Percentiles rank a stretch among this genome's conserved stretches.
Evolutionary conservation across 2,113 vertebrate species (phyloP).

Genomic region (Peucedramus taeniatus): DNA sequence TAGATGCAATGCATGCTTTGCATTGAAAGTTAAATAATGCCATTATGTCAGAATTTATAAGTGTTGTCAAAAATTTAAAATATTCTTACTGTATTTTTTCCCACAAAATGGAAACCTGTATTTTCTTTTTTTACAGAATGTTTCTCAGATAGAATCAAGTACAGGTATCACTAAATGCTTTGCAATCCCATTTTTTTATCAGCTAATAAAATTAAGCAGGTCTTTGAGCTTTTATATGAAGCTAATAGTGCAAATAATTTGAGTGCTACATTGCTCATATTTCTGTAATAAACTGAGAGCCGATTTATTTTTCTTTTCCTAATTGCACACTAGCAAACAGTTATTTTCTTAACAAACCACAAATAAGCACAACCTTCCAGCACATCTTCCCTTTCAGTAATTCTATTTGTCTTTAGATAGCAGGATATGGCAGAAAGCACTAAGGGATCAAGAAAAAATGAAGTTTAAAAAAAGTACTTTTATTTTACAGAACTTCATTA

Average conservation of each 20-base stretch:
- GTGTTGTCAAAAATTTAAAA: not conserved
- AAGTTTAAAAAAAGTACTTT: accelerated
- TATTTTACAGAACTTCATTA: not conserved
- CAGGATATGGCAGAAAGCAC: not conserved
- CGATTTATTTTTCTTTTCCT: not conserved
- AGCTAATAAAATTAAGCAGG: not conserved
- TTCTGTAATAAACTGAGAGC: not conserved
- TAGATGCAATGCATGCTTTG: not conserved
- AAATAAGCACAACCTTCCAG: not conserved
- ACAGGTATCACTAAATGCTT: not conserved
- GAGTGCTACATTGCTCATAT: not conserved
- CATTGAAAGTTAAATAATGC: not conserved
- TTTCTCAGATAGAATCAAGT: not conserved
- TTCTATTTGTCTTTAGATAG: not conserved
- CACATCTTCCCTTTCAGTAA: not conserved
- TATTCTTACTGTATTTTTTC: not conserved
- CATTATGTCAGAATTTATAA: not conserved
- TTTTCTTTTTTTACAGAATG: not conserved
- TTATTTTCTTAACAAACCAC: not conserved
- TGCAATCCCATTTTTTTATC: not conserved
- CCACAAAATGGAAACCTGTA: not conserved
- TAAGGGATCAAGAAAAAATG: not conserved
- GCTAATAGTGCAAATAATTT: not conserved
- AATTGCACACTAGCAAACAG: not conserved
- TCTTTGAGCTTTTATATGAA: not conserved